phyloP scores from a whole-genome alignment of 2,797 vertebrate species.

The Myripristis murdjan region DNA sequence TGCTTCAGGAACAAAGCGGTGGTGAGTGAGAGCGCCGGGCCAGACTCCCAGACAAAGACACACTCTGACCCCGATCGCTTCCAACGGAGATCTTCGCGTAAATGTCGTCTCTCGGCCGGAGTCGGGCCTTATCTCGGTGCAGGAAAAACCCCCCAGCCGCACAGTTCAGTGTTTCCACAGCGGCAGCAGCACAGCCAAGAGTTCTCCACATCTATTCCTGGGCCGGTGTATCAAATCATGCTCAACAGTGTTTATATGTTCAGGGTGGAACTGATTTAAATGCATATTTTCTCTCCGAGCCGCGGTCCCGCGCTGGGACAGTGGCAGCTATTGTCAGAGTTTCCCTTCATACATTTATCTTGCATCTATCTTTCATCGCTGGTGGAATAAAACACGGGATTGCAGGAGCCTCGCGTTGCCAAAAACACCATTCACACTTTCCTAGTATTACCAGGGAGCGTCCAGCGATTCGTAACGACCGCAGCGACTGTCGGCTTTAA shows the following conservation, averaged over 20 bases:
- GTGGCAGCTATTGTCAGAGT: conserved; percentile 33
- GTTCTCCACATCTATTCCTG: conserved; percentile 33
- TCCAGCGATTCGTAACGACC: conserved; percentile 34
- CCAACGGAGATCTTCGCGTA: conserved; percentile 18
- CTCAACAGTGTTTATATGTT: conserved; percentile 54
- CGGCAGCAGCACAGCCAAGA: conserved; percentile 22
- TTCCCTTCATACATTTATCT: conserved; percentile 50
- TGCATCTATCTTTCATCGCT: conserved; percentile 55
- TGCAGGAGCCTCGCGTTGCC: conserved; percentile 29
- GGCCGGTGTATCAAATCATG: conserved; percentile 47
- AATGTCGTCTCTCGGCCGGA: conserved; percentile 12
- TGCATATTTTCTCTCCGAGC: conserved; percentile 39
- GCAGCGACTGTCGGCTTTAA: conserved; percentile 47
- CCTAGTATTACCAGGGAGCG: too few relatives aligned
- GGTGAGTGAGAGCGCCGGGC: conserved; percentile 33
- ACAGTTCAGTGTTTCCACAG: conserved; percentile 48
- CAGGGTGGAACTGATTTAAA: conserved; percentile 44
- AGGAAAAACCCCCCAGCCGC: conserved; percentile 30
- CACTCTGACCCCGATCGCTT: conserved; percentile 29
- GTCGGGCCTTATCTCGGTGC: conserved; percentile 29
- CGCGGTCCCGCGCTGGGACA: conserved; percentile 13
- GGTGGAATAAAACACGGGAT: conserved; percentile 53
- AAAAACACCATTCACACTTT: conserved; percentile 27
- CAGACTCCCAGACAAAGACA: conserved; percentile 35
- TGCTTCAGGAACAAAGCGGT: conserved; percentile 15